Evolutionary conservation across 2,113 vertebrate genomes (phyloP).

Genomic region (Psettodes erumei): DNA sequence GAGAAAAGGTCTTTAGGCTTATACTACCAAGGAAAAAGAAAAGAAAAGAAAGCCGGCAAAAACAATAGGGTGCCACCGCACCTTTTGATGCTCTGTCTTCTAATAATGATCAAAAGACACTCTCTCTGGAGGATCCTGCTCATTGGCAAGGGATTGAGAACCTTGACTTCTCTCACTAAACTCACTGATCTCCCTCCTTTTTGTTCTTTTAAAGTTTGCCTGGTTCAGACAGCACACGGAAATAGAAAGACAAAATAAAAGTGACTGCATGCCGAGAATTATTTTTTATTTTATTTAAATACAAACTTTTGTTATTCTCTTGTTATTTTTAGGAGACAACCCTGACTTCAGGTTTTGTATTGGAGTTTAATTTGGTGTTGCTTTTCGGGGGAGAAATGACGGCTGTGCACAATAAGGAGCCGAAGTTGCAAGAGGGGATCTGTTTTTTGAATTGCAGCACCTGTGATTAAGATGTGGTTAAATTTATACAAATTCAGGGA

Average conservation of each 20-base stretch:
- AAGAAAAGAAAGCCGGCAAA: neutral
- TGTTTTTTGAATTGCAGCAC: neutral
- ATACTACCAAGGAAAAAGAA: neutral
- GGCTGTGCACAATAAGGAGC: neutral
- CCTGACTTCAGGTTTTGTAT: neutral
- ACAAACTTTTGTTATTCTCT: no score
- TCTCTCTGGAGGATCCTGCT: conserved; percentile 35
- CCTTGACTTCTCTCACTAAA: conserved; percentile 32
- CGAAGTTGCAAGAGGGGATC: no score
- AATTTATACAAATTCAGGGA: neutral
- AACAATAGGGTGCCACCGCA: conserved; percentile 20
- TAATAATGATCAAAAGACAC: conserved; percentile 60
- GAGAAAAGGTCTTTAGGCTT: neutral
- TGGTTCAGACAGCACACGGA: neutral
- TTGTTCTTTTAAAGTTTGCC: conserved; percentile 39
- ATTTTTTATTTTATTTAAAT: conserved; percentile 3
- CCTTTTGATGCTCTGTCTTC: conserved; percentile 50
- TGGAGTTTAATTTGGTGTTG: neutral
- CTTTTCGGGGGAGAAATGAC: no score
- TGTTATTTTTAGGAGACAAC: neutral
- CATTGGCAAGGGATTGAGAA: conserved; percentile 26
- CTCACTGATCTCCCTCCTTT: conserved; percentile 43
- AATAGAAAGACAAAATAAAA: conserved; percentile 20
- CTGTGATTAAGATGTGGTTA: neutral
- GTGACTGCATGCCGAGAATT: neutral